phyloP scores from a whole-genome alignment of 1,140 invertebrate genomes.

The Plectrocnemia conspersa region DNA sequence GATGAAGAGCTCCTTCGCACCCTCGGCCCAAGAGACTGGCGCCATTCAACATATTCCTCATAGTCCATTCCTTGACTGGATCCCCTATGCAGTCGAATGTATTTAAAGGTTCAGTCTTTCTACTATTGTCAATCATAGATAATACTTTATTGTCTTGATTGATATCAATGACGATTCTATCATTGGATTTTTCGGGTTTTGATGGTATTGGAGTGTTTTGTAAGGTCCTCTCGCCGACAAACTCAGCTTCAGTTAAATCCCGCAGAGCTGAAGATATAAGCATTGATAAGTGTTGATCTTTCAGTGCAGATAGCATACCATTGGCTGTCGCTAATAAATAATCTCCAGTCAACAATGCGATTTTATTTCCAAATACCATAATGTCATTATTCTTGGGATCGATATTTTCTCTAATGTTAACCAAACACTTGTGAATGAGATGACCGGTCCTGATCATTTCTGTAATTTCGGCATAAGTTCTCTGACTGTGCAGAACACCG shows the following conservation, averaged over 20 bases:
- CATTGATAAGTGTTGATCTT: constrained; percentile 70
- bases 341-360: constrained; percentile 83
- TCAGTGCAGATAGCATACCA: constrained; percentile 69
- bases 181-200: constrained; percentile 54
- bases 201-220: constrained; percentile 74
- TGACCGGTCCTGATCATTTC: constrained; percentile 95
- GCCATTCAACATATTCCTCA: constrained; percentile 69
- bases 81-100: constrained; percentile 55
- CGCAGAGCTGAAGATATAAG: constrained; percentile 74
- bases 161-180: constrained; percentile 38
- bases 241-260: constrained; percentile 81
- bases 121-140: constrained; percentile 38
- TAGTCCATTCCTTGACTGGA: constrained; percentile 75
- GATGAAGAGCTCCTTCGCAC: constrained; percentile 72
- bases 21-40: constrained; percentile 75
- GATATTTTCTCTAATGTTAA: constrained; percentile 61
- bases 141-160: constrained; percentile 39
- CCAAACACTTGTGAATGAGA: constrained; percentile 81
- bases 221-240: constrained; percentile 70
- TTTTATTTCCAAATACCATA: constrained; percentile 78
- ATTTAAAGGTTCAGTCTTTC: constrained; percentile 37
- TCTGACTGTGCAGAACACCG: constrained; percentile 68
- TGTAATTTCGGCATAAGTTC: constrained; percentile 81
- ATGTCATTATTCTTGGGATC: constrained; percentile 59
- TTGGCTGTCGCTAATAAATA: constrained; percentile 82